Conservation (phyloP, 2,113 vertebrate species). For the Chaenogobius annularis region DNA sequence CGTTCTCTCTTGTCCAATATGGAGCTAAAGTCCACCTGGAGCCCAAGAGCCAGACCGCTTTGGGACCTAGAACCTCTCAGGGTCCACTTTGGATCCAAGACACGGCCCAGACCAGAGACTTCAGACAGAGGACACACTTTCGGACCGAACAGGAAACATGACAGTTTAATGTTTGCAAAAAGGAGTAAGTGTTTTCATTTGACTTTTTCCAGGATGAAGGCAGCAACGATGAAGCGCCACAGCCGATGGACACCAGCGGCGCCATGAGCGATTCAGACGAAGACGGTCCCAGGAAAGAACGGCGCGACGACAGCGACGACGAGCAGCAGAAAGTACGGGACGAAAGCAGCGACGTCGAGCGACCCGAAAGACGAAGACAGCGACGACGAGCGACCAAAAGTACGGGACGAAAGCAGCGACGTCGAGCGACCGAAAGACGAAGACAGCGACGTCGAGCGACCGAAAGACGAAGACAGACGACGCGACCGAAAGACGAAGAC, state of each 20-base stretch:
- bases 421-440: background rate
- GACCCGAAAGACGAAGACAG: background rate
- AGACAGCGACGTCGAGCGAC: background rate
- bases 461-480: background rate
- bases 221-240: conserved; percentile 79
- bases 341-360: background rate
- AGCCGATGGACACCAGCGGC: conserved; percentile 51
- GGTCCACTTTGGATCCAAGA: too few relatives aligned
- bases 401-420: background rate
- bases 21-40: too few relatives aligned
- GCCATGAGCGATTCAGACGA: conserved; percentile 65
- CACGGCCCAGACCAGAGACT: too few relatives aligned
- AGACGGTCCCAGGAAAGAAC: conserved; percentile 17
- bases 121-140: too few relatives aligned
- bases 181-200: too few relatives aligned
- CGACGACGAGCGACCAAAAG: background rate
- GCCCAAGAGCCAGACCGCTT: too few relatives aligned
- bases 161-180: too few relatives aligned
- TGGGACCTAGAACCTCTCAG: too few relatives aligned
- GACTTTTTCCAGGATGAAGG: conserved; percentile 81
- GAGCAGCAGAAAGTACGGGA: background rate
- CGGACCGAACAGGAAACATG: too few relatives aligned
- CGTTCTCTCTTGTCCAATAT: too few relatives aligned
- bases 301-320: background rate
- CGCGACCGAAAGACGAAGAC: background rate